Evolutionary conservation across 2,113 vertebrate species (phyloP), one percentile per base, ranked within the genome.

Genomic region (Cyanocitta stelleri): DNA sequence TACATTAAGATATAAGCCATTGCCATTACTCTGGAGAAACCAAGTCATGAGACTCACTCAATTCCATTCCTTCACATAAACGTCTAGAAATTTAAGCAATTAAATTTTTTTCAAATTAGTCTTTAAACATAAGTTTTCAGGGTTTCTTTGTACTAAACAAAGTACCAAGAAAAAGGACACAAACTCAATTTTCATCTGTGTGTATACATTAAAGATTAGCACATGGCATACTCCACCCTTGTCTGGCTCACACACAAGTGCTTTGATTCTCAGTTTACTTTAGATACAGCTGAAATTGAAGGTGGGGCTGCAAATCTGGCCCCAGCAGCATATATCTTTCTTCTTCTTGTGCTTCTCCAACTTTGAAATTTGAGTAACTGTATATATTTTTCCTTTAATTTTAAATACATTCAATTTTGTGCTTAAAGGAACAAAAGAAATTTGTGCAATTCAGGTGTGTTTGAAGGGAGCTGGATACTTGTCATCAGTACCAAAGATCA

Each of bases 211-310:
- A 75, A 84, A 55, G 44, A 89, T 84, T 61, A 91, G 13, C 11
- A 29, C 23, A 82, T 0, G 0, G 3, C 32, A 41, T 52, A 49
- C 85, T 95, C 78, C 82, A 94, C 79, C 83, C 76, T 84, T 24
- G 24, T 74, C 63, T 95, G 90, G 61, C 89, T 89, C 51, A 77
- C 46, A 62, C n/a, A 44, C 2, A 0, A 71, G 24, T n/a, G 24
- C 69, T 73, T 91, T 63, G 39, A 69, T 81, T 89, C 43, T 88
- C 59, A 48, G 30, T 77, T 95, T 88, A 78, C 16, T 32, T 74
- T 86, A 92, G 37, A 77, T 80, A 48, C 27, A 92, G 21, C 33
- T 90, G 48, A 91, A 85, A 64, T 26, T 12, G 54, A 67, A 83
- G 59, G 67, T 41, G 33, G 21, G 43, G 59, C 71, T 83, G 43